phyloP scores from a whole-genome alignment of 1,140 invertebrate genomes.

The Drosophila ficusphila region DNA sequence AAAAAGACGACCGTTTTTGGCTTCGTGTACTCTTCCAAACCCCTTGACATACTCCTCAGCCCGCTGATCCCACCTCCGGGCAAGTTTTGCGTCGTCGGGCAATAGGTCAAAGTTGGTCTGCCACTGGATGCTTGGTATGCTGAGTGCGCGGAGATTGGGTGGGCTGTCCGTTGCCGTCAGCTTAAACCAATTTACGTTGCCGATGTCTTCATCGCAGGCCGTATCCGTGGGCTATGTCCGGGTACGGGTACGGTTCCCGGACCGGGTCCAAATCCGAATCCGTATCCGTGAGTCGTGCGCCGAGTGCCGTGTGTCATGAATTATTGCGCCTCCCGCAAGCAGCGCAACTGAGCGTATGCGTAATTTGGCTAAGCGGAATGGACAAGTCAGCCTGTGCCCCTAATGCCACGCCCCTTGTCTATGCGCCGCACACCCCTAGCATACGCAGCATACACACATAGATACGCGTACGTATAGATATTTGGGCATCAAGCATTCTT shows the following conservation, averaged over 20 bases:
- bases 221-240: conserved; percentile 5
- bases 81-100: conserved; percentile 40
- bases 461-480: conserved; percentile 24
- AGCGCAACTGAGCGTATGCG: conserved; percentile 76
- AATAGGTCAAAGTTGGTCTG: conserved; percentile 66
- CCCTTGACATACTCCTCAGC: neutral
- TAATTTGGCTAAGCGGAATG: conserved; percentile 64
- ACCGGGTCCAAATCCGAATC: conserved; percentile 13
- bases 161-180: conserved; percentile 59
- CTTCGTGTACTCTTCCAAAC: neutral
- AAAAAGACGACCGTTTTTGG: neutral
- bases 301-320: conserved; percentile 72
- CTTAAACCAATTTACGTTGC: conserved; percentile 81
- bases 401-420: conserved; percentile 35
- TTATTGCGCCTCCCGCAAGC: conserved; percentile 61
- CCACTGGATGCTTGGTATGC: conserved; percentile 8
- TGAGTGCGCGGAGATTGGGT: conserved; percentile 18
- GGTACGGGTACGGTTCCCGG: conserved; percentile 14
- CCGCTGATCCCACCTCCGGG: neutral
- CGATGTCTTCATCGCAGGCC: conserved; percentile 72
- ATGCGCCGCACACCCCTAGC: conserved; percentile 31
- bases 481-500: conserved; percentile 23
- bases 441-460: conserved; percentile 50
- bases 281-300: conserved; percentile 41
- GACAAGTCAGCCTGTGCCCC: conserved; percentile 13